Evolutionary conservation across 2,888 invertebrate genomes (phyloP).

Genomic region (Amiota communis): DNA sequence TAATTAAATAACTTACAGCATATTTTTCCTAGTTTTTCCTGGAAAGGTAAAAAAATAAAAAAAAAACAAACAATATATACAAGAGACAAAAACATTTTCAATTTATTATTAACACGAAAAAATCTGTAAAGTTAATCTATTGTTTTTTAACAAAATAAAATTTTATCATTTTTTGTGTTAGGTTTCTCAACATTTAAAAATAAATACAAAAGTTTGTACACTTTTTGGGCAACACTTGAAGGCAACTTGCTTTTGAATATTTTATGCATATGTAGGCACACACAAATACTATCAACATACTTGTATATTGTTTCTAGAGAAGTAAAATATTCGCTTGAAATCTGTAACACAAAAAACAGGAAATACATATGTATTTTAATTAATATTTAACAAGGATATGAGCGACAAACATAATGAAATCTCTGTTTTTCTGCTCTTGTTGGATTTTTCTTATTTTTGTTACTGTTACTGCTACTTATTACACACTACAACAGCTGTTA

Average conservation of each 20-base stretch:
- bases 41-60: neutral
- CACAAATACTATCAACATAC: neutral
- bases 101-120: too few relatives aligned
- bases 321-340: constrained; percentile 11
- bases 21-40: too few relatives aligned
- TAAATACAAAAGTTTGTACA: neutral
- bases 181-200: neutral
- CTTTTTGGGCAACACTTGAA: neutral
- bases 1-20: too few relatives aligned
- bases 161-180: too few relatives aligned
- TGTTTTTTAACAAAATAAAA: too few relatives aligned
- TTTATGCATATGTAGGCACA: neutral
- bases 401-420: constrained; percentile 51
- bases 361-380: constrained; percentile 59
- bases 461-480: too few relatives aligned
- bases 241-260: neutral
- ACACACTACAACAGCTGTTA: too few relatives aligned
- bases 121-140: too few relatives aligned
- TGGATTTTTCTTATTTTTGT: too few relatives aligned
- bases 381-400: constrained; percentile 69
- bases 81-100: too few relatives aligned
- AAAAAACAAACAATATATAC: neutral
- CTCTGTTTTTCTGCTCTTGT: constrained; percentile 6
- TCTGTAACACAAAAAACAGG: constrained; percentile 18
- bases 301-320: too few relatives aligned